A percentile compares a stretch with the other conserved stretches of the same genome.
Evolutionary conservation across 2,888 invertebrate genomes (phyloP).

Genomic region (Cenopis cana): DNA sequence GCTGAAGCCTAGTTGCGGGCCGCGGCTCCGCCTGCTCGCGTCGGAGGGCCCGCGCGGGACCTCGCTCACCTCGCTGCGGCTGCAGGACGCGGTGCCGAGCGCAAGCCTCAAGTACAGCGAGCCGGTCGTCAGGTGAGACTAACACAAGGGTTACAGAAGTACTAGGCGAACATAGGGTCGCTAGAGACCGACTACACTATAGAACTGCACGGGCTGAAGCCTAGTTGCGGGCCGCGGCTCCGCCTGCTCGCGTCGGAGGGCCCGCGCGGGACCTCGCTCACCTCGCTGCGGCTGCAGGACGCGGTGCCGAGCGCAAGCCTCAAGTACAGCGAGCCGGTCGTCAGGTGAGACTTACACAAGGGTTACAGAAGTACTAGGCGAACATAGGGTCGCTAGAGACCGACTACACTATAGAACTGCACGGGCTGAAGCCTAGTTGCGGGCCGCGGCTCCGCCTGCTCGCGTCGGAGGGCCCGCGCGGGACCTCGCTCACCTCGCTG

Average conservation of each 20-base stretch:
- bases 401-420: slow-evolving; percentile 92
- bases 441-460: slow-evolving; percentile 87
- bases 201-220: slow-evolving; percentile 92
- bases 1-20: slow-evolving; percentile 87
- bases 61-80: slow-evolving; percentile 88
- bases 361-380: neutral
- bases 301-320: slow-evolving; percentile 88
- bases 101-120: slow-evolving; percentile 73
- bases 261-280: slow-evolving; percentile 89
- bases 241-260: slow-evolving; percentile 92
- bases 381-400: slow-evolving; percentile 87
- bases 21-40: slow-evolving; percentile 89
- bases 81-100: slow-evolving; percentile 92
- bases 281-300: slow-evolving; percentile 91
- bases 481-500: slow-evolving; percentile 88
- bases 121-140: slow-evolving; percentile 42
- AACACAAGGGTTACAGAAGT: neutral
- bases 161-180: slow-evolving; percentile 81
- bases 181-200: slow-evolving; percentile 90
- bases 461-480: slow-evolving; percentile 90
- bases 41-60: slow-evolving; percentile 91
- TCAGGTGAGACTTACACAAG: slow-evolving; percentile 33
- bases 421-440: slow-evolving; percentile 91
- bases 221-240: slow-evolving; percentile 86
- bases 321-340: slow-evolving; percentile 45